phyloP scores from a whole-genome alignment of 2,797 vertebrate species.

The Cyclura pinguis region DNA sequence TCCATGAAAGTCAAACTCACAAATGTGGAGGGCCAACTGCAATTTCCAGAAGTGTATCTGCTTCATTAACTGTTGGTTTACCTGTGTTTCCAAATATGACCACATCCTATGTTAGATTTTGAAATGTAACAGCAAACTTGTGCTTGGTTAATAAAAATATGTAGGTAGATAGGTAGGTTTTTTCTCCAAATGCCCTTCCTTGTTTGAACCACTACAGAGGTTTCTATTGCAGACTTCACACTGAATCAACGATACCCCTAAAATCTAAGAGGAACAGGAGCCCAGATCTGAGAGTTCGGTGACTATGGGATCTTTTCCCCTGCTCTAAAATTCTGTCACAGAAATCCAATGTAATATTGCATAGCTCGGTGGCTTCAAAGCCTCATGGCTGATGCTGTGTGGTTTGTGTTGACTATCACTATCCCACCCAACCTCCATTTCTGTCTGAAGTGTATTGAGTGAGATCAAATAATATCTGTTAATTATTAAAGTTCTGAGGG shows the following conservation, averaged over 20 bases:
- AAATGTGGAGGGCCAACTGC: too few relatives aligned
- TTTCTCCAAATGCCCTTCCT: neutral
- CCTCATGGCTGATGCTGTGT: neutral
- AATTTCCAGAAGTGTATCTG: too few relatives aligned
- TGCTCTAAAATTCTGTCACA: constrained; percentile 1
- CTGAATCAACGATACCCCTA: neutral
- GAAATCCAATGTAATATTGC: constrained; percentile 27
- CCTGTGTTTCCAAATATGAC: neutral
- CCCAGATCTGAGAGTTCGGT: neutral
- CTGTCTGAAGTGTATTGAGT: constrained; percentile 9
- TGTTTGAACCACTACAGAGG: neutral
- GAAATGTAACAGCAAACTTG: neutral
- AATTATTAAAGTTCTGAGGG: constrained; percentile 36
- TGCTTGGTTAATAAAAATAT: too few relatives aligned
- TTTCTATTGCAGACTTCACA: neutral
- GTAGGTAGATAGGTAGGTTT: neutral
- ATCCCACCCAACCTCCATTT: neutral
- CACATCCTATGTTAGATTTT: neutral
- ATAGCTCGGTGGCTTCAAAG: constrained; percentile 20
- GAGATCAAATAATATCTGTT: constrained; percentile 31
- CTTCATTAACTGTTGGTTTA: too few relatives aligned
- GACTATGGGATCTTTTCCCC: neutral
- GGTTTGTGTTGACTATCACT: neutral
- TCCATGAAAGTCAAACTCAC: too few relatives aligned
- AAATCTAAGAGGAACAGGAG: neutral